Evolutionary conservation across 2,113 vertebrate genomes (phyloP).

Genomic region (Catagonus wagneri): DNA sequence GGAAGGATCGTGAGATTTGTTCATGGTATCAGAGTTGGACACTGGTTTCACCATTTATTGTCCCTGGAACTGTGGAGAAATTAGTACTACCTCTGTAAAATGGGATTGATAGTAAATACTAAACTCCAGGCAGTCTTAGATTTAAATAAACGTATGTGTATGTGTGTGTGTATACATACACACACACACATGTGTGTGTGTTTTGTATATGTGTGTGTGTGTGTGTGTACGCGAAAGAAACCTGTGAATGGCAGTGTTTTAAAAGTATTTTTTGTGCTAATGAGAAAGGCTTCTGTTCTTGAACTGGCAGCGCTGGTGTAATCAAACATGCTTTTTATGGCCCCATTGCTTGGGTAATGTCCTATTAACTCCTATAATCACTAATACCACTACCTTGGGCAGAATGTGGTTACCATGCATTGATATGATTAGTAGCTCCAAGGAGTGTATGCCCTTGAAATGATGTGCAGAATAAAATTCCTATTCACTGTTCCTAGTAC

Average conservation of each 20-base stretch:
- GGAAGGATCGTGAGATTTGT: not conserved
- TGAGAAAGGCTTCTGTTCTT: not conserved
- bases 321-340: not conserved
- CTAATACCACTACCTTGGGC: not conserved
- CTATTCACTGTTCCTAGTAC: not conserved
- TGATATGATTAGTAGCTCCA: not conserved
- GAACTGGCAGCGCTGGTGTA: not conserved
- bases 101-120: not conserved
- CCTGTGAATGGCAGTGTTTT: not conserved
- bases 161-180: too few relatives aligned
- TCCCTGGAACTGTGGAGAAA: slow-evolving; percentile 20
- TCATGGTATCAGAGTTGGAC: not conserved
- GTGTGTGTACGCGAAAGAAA: not conserved
- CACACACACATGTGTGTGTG: too few relatives aligned
- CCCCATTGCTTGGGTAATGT: slow-evolving; percentile 32
- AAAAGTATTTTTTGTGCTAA: slow-evolving; percentile 22
- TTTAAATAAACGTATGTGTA: not conserved
- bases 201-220: too few relatives aligned
- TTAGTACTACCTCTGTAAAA: slow-evolving; percentile 20
- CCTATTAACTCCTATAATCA: not conserved
- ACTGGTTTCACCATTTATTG: not conserved
- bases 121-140: not conserved
- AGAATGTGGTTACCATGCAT: not conserved
- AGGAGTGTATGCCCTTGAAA: slow-evolving; percentile 1
- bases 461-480: slow-evolving; percentile 10